Evolutionary conservation across 1,140 invertebrate species (phyloP), one percentile per base, ranked within the genome.

Genomic region (Panagrolaimus sp.): DNA sequence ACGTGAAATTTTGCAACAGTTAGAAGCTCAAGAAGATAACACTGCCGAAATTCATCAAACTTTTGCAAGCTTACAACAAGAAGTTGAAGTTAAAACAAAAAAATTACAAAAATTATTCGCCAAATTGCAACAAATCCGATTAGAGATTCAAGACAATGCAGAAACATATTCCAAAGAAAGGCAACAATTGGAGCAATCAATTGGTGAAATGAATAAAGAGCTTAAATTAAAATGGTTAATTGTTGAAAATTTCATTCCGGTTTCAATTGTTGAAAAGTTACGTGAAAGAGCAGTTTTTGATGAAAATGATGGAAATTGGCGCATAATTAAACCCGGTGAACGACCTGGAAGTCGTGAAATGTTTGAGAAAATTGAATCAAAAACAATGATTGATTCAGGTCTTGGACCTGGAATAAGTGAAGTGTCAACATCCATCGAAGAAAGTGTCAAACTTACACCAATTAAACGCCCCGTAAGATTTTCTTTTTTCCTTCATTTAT

Each of bases 221-320:
- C 81, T 88, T 13, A 88, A 88, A 79, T 81, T 87, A 20, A 87
- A 87, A 77, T 88, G 91, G 79, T 86, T 96, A 9, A 91, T 96
- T 48, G 93, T 97, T 68, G 93, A 97, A 78, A 96, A 96, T 84
- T 98, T 98, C 83, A 92, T 98, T 79, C 93, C 94, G 11, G 87
- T 88, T 3, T 91, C 93, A 77, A 92, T 96, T 61, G 90, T 92
- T 76, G 88, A 89, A 57, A 89, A 90, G 75, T 88, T 96, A n/a
- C 74, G 89, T 84, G 75, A 88, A 88, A 76, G 89, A 88, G 76
- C 86, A 42, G 86, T 88, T 27, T 95, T 90, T 84, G 91, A 96
- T 83, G 93, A 96, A 77, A 85, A 87, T 65, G 84, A 90, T 70
- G 92, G 96, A 79, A 87, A 88, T 51, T 97, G 92, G 92, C 87